A percentile compares a stretch with the other conserved stretches of the same genome.
Evolutionary conservation across 2,113 vertebrate genomes (phyloP).

Genomic region (Promerops cafer): DNA sequence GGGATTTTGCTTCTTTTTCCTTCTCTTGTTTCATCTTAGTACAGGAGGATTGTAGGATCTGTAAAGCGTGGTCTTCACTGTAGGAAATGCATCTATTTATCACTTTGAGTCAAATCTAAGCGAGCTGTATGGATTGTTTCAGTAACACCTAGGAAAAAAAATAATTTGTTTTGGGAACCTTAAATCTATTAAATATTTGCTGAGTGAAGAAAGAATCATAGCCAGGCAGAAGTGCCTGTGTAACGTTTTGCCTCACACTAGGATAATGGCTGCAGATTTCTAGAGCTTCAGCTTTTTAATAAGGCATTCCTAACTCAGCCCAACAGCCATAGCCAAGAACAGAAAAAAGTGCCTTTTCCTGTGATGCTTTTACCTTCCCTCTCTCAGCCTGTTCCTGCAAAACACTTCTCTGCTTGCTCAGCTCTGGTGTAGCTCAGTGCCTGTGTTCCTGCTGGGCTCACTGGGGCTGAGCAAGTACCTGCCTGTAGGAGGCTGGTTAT

Average conservation of each 20-base stretch:
- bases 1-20: background rate
- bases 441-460: accelerated
- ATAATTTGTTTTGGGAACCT: background rate
- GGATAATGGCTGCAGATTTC: background rate
- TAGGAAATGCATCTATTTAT: background rate
- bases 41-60: background rate
- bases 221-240: background rate
- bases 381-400: background rate
- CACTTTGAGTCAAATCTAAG: background rate
- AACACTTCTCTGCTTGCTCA: background rate
- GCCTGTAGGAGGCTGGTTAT: background rate
- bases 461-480: background rate
- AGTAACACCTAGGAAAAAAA: background rate
- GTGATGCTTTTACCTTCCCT: background rate
- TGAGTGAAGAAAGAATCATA: background rate
- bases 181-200: background rate
- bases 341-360: background rate
- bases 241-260: background rate
- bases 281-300: background rate
- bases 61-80: background rate
- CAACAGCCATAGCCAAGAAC: background rate
- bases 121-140: background rate
- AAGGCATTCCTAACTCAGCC: background rate
- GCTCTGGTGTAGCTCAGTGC: background rate
- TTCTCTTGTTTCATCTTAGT: background rate